Base-by-base conservation (phyloP, 2,888 invertebrate species). In the Endotricha flammealis region DNA sequence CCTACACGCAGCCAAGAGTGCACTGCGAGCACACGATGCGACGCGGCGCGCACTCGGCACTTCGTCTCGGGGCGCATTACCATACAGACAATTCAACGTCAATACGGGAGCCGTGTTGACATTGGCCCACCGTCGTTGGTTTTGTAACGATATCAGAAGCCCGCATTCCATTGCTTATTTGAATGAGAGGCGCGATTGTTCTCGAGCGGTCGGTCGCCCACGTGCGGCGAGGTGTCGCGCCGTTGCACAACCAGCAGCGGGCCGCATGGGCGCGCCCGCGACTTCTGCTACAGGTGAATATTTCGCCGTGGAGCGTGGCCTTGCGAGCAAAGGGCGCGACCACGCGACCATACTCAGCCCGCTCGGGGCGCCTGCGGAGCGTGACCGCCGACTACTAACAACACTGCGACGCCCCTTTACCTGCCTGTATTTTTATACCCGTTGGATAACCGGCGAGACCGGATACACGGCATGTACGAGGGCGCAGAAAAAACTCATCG, bases 71-170 rank as follows among this genome's bases (percentile, higher is more conserved):
- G 39, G 42, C 59, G 44, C 54, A 80, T 81, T 80, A 76, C 58
- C 80, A 81, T 79, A 75, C 59, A 64, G 61, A 73, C 67, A 66
- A 65, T 70, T 62, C 67, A 57, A 54, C 64, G 61, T 57, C 63
- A 62, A 66, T 60, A 65, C 64, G 49, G 73, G 65, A 75, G 74
- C 74, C 68, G 67, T 70, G 74, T 74, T 83, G 85, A 85, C 85
- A 83, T 85, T 85, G 82, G 82, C 75, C 73, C 66, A 70, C 67
- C 65, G 71, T 75, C 67, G 57, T 63, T 66, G 65, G 66, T 82
- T 79, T 81, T 74, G 81, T 82, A 81, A 81, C 68, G 68, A 76
- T 71, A 80, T 72, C 75, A 73, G 72, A 71, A 75, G 73, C 73
- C 71, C 64, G 74, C 82, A 83, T 82, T 79, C 82, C 83, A 62